phyloP scores from a whole-genome alignment of 2,888 invertebrate species.

The Xylota sylvarum region DNA sequence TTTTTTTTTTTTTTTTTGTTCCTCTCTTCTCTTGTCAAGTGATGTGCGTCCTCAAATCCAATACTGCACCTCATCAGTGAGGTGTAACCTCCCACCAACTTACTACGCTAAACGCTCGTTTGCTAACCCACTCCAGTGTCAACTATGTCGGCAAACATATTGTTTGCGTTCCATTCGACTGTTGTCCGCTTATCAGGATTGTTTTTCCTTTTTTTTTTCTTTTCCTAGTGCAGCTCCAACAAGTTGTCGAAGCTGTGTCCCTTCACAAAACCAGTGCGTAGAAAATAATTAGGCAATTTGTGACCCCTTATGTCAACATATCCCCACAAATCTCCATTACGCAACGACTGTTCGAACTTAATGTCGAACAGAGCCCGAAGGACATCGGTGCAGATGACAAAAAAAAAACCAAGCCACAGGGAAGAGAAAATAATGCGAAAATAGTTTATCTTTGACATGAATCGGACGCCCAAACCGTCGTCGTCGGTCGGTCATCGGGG shows the following conservation, averaged over 20 bases:
- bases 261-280: slow-evolving; percentile 29
- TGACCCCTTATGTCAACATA: slow-evolving; percentile 75
- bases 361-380: slow-evolving; percentile 55
- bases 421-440: slow-evolving; percentile 70
- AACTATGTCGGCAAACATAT: slow-evolving; percentile 71
- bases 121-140: slow-evolving; percentile 50
- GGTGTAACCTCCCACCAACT: slow-evolving; percentile 68
- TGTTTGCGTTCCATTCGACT: slow-evolving; percentile 60
- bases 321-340: slow-evolving; percentile 75
- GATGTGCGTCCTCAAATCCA: slow-evolving; percentile 49
- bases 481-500: too few species aligned
- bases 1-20: slow-evolving; percentile 47
- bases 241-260: slow-evolving; percentile 61
- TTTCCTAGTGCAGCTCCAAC: slow-evolving; percentile 42
- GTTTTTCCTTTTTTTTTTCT: slow-evolving; percentile 27
- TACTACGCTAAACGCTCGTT: slow-evolving; percentile 41
- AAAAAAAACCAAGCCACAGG: slow-evolving; percentile 19
- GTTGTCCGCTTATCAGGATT: slow-evolving; percentile 8
- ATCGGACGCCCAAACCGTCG: slow-evolving; percentile 57
- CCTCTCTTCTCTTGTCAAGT: slow-evolving; percentile 46
- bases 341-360: slow-evolving; percentile 72
- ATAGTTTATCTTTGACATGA: slow-evolving; percentile 78
- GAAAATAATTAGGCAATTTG: slow-evolving; percentile 77
- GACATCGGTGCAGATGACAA: slow-evolving; percentile 62
- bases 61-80: slow-evolving; percentile 60